Percentiles rank a stretch among this genome's conserved stretches.
phyloP scores from a whole-genome alignment of 2,113 vertebrate genomes.

The Mastomys natalensis region DNA sequence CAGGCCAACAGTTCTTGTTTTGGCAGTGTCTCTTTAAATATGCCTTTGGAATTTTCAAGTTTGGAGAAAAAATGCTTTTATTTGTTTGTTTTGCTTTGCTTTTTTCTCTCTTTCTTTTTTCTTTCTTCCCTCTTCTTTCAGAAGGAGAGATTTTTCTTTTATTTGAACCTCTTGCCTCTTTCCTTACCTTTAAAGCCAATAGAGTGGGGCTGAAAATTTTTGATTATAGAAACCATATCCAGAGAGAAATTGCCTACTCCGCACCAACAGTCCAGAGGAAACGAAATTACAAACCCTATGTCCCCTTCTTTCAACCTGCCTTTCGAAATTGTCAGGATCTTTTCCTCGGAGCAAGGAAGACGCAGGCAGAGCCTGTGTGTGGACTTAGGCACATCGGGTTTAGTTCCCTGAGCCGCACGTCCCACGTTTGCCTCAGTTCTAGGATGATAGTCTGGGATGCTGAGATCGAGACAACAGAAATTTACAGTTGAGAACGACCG shows the following conservation, averaged over 20 bases:
- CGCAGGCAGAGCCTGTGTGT: neutral
- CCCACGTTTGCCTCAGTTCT: neutral
- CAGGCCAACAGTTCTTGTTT: neutral
- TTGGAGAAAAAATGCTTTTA: neutral
- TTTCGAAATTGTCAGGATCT: neutral
- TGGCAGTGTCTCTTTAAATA: neutral
- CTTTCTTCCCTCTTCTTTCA: neutral
- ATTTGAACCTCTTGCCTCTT: neutral
- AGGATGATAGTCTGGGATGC: neutral
- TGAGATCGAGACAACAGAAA: neutral
- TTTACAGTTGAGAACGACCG: neutral
- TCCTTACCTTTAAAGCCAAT: neutral
- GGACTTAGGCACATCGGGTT: fast-evolving
- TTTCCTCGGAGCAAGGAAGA: neutral
- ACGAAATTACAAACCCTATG: neutral
- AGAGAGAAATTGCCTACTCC: neutral
- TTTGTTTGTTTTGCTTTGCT: neutral
- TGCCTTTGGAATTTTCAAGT: neutral
- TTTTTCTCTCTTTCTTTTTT: neutral
- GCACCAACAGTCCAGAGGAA: neutral
- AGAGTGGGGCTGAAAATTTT: neutral
- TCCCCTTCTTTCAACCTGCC: neutral
- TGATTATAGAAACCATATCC: neutral
- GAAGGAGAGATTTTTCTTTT: conserved; percentile 19
- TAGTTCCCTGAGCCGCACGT: fast-evolving